Conservation (phyloP, 2,888 invertebrate species). For the Cosmia pyralina region DNA sequence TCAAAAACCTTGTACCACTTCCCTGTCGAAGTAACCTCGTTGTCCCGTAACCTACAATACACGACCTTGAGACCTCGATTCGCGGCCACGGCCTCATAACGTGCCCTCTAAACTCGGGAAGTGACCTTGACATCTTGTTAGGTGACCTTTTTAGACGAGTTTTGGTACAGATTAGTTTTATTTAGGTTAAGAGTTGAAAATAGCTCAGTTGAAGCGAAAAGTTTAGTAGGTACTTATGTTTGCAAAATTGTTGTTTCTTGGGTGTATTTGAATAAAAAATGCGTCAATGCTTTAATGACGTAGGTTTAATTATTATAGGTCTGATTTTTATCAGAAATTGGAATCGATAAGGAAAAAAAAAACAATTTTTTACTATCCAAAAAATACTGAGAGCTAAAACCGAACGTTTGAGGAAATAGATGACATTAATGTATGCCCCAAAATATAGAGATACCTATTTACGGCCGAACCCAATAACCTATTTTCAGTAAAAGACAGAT, state of each 20-base stretch:
- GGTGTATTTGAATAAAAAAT: neutral
- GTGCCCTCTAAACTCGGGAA: slow-evolving; percentile 57
- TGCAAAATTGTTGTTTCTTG: neutral
- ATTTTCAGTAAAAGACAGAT: neutral
- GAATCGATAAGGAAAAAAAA: neutral
- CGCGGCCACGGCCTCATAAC: slow-evolving; percentile 53
- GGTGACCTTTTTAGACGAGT: slow-evolving; percentile 44
- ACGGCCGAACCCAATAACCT: no score
- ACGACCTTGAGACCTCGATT: slow-evolving; percentile 59
- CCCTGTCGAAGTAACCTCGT: slow-evolving; percentile 45
- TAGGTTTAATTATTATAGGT: neutral
- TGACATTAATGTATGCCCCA: neutral
- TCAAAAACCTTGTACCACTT: slow-evolving; percentile 58
- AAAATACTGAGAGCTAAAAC: neutral
- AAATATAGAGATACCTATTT: neutral
- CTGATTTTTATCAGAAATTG: neutral
- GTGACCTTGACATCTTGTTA: slow-evolving; percentile 61
- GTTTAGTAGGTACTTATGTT: neutral
- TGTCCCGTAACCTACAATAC: slow-evolving; percentile 59
- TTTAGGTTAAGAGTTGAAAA: slow-evolving; percentile 40
- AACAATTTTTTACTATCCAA: neutral
- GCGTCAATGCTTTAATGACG: neutral
- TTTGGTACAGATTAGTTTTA: slow-evolving; percentile 37
- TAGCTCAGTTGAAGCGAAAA: slow-evolving; percentile 19
- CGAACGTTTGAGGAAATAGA: neutral